Evolutionary conservation across 1,140 invertebrate genomes (phyloP).

Genomic region (Mamestra configurata): DNA sequence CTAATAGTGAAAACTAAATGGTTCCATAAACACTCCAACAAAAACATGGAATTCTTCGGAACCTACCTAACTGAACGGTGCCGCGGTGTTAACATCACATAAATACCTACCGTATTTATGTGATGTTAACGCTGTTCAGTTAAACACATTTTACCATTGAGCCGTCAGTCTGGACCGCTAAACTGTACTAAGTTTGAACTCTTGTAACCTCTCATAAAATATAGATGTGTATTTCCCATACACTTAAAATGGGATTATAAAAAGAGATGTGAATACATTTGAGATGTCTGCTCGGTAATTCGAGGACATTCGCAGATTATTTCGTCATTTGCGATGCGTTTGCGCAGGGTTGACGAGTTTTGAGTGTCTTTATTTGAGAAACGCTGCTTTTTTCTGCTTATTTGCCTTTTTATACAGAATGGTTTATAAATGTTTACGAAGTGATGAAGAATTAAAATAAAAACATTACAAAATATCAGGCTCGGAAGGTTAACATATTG

Average conservation of each 20-base stretch:
- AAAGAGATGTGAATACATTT: conserved; percentile 11
- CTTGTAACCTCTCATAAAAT: conserved; percentile 24
- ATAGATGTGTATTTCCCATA: not conserved
- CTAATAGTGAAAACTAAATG: not conserved
- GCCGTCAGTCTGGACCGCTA: not conserved
- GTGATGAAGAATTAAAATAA: too few relatives aligned
- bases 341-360: not conserved
- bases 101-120: too few relatives aligned
- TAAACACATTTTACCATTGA: not conserved
- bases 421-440: too few relatives aligned
- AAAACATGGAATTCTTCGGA: not conserved
- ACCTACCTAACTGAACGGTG: too few relatives aligned
- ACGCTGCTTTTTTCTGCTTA: not conserved
- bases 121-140: too few relatives aligned
- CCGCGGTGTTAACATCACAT: too few relatives aligned
- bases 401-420: not conserved
- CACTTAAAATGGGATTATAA: conserved; percentile 16
- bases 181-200: not conserved
- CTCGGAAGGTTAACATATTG: too few relatives aligned
- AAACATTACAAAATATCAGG: too few relatives aligned
- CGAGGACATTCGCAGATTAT: conserved; percentile 7
- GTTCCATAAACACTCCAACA: too few relatives aligned
- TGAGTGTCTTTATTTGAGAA: not conserved
- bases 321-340: not conserved
- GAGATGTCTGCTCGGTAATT: not conserved